Base-by-base conservation (phyloP, 1,140 invertebrate genomes). In the Telenomus remus region DNA sequence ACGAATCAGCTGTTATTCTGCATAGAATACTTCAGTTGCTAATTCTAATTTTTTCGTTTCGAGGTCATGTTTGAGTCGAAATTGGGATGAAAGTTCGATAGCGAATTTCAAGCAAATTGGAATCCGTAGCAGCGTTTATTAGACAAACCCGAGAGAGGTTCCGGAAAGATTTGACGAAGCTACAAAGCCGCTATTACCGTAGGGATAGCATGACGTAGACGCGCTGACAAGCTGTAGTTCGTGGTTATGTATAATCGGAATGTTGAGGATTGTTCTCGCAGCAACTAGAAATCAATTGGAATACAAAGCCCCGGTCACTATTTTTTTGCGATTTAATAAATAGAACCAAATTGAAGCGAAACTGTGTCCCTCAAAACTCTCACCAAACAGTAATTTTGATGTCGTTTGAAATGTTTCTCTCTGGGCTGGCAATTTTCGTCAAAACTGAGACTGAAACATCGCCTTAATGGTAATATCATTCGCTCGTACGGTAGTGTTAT, bases 161-260 rank as follows among this genome's bases (percentile, higher is more conserved):
- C 13, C 37, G 60, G 65, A 71, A 76, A 79, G 76, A 79, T 80
- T 79, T 79, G 79, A 80, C 76, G 69, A 80, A 76, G 49, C 73
- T 73, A 76, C 73, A 76, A 68, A 80, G 69, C 74, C 61, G 39
- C 63, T 76, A 68, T 76, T 76, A 71, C 68, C 56, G 44, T 56
- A 37, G 76, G 70, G 76, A 78, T 44, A 53, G 64, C 54, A 54
- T 73, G 76, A 78, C 76, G 65, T 78, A 78, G 75, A 78, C 54
- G 69, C 60, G 64, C 69, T 66, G 69, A 73, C 55, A 64, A 53
- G 60, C 69, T 61, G 50, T 66, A 61, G 63, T 76, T 70, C 60
- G n/a, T 35, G 34, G 61, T 49, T 46, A 64, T 53, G 48, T 65
- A 55, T 37, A 76, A 64, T 42, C 27, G 16, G 65, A 47, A 76